Percentiles rank a stretch among this genome's conserved stretches.
phyloP scores from a whole-genome alignment of 2,113 vertebrate species.

The Fukomys damarensis region DNA sequence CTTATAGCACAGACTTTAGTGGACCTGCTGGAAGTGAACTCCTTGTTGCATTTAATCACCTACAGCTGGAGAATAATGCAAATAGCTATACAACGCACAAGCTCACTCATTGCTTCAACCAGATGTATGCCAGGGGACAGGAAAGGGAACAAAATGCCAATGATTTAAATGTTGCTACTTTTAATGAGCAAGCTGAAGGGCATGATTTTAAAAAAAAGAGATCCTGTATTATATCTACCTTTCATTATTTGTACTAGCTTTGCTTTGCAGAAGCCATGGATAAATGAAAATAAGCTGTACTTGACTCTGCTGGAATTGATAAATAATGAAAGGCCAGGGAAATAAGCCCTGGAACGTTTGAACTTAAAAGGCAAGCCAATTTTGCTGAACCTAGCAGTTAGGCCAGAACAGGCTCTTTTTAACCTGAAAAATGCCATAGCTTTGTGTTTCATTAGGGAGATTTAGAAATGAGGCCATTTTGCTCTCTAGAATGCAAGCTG shows the following conservation, averaged over 20 bases:
- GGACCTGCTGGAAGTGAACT: not conserved
- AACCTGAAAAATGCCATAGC: not conserved
- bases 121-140: not conserved
- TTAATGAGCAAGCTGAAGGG: not conserved
- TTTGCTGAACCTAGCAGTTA: not conserved
- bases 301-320: not conserved
- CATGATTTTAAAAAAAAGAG: not conserved
- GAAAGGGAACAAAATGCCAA: not conserved
- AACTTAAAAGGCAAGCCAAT: not conserved
- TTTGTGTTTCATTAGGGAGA: not conserved
- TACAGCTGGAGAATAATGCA: too few relatives aligned
- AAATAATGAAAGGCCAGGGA: not conserved
- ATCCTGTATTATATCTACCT: not conserved
- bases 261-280: not conserved
- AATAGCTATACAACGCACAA: not conserved
- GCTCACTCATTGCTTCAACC: not conserved
- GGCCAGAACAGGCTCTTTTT: not conserved
- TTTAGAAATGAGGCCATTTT: not conserved
- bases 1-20: not conserved
- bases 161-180: not conserved
- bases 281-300: not conserved
- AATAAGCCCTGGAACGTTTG: not conserved
- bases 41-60: not conserved
- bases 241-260: not conserved
- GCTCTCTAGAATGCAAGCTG: not conserved